Conservation (phyloP, 1,140 invertebrate genomes). For the Pachypsylla venusta region DNA sequence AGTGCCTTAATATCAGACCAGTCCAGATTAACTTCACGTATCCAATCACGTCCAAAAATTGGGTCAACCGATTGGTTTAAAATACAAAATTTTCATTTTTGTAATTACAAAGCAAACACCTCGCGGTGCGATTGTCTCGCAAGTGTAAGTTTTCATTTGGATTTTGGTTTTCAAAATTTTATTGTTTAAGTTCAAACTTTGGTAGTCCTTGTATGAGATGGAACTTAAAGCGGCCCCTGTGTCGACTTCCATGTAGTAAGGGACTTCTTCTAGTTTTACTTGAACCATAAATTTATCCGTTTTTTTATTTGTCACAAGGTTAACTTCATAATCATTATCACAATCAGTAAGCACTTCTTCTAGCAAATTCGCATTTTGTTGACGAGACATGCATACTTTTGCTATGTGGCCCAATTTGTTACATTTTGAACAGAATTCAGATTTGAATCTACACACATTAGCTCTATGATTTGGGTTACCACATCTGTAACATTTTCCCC, state of each 20-base stretch:
- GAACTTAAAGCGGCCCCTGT: neutral
- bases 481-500: neutral
- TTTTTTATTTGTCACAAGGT: neutral
- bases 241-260: neutral
- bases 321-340: too few relatives aligned
- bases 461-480: neutral
- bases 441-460: neutral
- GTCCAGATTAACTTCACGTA: neutral
- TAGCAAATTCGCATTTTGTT: neutral
- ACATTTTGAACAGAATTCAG: neutral
- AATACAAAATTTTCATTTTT: neutral
- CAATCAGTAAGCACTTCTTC: neutral
- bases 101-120: neutral
- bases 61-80: neutral
- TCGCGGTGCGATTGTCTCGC: neutral
- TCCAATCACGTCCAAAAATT: neutral
- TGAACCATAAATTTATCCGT: neutral
- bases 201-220: neutral
- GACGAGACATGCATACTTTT: neutral
- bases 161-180: neutral
- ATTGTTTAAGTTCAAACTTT: neutral
- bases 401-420: neutral
- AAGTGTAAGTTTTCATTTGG: neutral
- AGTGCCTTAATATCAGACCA: neutral
- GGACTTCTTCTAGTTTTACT: neutral